Evolutionary conservation across 2,888 invertebrate genomes (phyloP).

Genomic region (Diarsia mendica): DNA sequence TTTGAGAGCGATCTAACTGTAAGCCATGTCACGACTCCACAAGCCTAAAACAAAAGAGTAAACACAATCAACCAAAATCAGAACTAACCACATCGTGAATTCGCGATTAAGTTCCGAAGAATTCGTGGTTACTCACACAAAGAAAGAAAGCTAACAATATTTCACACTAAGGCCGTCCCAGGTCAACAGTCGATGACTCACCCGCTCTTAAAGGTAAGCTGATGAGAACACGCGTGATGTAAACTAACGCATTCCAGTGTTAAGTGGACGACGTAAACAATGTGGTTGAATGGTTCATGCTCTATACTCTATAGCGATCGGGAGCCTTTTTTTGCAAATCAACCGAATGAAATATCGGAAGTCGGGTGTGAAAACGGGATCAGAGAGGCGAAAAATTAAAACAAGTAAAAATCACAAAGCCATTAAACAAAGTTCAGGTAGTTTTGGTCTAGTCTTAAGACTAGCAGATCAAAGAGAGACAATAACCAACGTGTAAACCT

Average conservation of each 20-base stretch:
- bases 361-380: not conserved
- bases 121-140: slow-evolving; percentile 63
- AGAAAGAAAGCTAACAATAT: slow-evolving; percentile 57
- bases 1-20: not conserved
- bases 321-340: slow-evolving; percentile 9
- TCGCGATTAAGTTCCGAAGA: slow-evolving; percentile 59
- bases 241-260: slow-evolving; percentile 62
- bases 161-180: slow-evolving; percentile 62
- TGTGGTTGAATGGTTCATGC: slow-evolving; percentile 35
- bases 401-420: not conserved
- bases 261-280: slow-evolving; percentile 64
- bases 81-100: slow-evolving; percentile 48
- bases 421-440: not conserved
- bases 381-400: not conserved
- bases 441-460: not conserved
- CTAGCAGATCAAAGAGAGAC: not conserved
- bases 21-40: not conserved
- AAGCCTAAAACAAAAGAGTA: slow-evolving; percentile 4
- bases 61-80: slow-evolving; percentile 20
- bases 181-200: slow-evolving; percentile 86
- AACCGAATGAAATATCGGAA: not conserved
- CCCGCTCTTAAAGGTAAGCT: slow-evolving; percentile 70
- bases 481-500: not conserved
- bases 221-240: slow-evolving; percentile 60
- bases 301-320: not conserved